Percentiles rank a stretch among this genome's conserved stretches.
These are phyloP conservation scores for Stegastes partitus DNA, from an alignment of 2,113 vertebrate genomes.

Conservation along the genomic window DNA sequence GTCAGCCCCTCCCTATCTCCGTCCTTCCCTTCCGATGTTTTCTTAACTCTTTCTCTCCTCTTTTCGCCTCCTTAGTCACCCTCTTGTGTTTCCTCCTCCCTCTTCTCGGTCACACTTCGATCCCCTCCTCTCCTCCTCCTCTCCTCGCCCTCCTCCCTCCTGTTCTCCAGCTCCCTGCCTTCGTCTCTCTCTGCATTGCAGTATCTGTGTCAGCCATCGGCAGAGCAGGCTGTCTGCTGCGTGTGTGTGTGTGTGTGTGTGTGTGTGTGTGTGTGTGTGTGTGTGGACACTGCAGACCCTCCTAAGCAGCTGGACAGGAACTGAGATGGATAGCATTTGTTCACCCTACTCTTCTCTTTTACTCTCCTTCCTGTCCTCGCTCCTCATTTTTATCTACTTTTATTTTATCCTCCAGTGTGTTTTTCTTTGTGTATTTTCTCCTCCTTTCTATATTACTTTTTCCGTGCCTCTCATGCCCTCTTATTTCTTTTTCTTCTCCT, in stretches of 20 bases:
- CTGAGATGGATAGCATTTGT: constrained; percentile 53
- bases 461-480: not conserved
- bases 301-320: constrained; percentile 74
- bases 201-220: constrained; percentile 82
- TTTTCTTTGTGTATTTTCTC: not conserved
- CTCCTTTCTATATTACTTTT: not conserved
- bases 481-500: not conserved
- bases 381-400: constrained; percentile 20
- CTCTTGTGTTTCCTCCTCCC: not conserved
- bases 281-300: constrained; percentile 58
- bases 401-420: constrained; percentile 1
- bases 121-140: constrained; percentile 15
- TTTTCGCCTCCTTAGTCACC: not conserved
- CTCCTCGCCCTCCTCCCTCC: constrained; percentile 8
- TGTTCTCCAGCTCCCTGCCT: constrained; percentile 35
- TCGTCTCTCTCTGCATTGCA: constrained; percentile 80
- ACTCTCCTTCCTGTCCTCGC: not conserved
- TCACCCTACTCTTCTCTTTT: constrained; percentile 28
- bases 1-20: constrained; percentile 4
- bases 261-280: constrained; percentile 23
- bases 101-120: constrained; percentile 5
- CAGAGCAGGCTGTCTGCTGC: constrained; percentile 59
- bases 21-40: constrained; percentile 3
- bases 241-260: constrained; percentile 50
- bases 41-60: constrained; percentile 13